Percentiles rank a stretch among this genome's conserved stretches.
Evolutionary conservation across 2,888 invertebrate species (phyloP).

Genomic region (Drosophila anceps): DNA sequence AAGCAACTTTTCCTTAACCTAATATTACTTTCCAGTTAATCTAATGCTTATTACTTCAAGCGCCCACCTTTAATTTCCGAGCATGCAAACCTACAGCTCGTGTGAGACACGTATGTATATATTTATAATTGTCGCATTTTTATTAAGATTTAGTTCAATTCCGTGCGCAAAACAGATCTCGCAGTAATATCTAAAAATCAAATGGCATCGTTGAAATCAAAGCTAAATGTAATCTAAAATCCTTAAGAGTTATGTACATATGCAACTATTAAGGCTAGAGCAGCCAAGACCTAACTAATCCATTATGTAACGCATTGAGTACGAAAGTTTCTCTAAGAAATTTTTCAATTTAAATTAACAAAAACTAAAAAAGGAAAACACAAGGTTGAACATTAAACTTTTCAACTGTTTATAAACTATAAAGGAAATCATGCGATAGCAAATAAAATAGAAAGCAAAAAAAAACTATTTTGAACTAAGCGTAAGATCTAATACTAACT

Average conservation of each 20-base stretch:
- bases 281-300: conserved; percentile 31
- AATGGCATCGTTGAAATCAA: conserved; percentile 40
- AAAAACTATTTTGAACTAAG: conserved; percentile 51
- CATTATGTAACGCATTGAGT: conserved; percentile 50
- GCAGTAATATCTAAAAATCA: conserved; percentile 59
- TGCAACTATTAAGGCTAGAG: conserved; percentile 52
- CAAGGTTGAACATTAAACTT: conserved; percentile 22
- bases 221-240: conserved; percentile 34
- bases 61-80: not conserved
- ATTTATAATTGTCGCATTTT: conserved; percentile 20
- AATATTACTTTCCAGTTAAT: not conserved
- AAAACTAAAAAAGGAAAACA: not conserved
- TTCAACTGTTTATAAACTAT: conserved; percentile 43
- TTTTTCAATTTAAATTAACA: conserved; percentile 33
- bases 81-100: conserved; percentile 6
- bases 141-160: conserved; percentile 43
- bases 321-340: conserved; percentile 58
- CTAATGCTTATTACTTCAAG: not conserved
- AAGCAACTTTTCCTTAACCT: not conserved
- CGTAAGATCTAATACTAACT: conserved; percentile 7
- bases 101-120: conserved; percentile 54
- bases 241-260: conserved; percentile 52
- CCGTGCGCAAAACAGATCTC: conserved; percentile 67
- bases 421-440: conserved; percentile 54
- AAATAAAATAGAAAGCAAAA: conserved; percentile 37